Evolutionary conservation across 2,797 vertebrate genomes (phyloP).

Genomic region (Pangasius larnaudii): DNA sequence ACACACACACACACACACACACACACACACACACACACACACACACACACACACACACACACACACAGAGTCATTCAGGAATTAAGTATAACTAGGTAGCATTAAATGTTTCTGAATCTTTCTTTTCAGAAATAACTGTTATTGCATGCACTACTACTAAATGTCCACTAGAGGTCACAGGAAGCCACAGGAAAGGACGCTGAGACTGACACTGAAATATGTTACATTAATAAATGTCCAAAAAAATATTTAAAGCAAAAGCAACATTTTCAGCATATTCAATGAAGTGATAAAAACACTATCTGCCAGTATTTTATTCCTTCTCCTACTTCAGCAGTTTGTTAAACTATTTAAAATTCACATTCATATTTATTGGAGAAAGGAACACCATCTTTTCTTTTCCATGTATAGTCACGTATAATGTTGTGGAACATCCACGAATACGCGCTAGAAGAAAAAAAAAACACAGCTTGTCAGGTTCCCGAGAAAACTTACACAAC

Average conservation of each 20-base stretch:
- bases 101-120: not conserved
- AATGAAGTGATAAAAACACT: not conserved
- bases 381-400: not conserved
- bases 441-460: not conserved
- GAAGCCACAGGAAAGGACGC: not conserved
- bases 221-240: not conserved
- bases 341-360: not conserved
- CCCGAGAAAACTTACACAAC: not conserved
- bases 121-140: not conserved
- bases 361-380: not conserved
- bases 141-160: slow-evolving; percentile 7
- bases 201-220: not conserved
- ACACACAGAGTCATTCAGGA: not conserved
- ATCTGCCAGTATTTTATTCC: not conserved
- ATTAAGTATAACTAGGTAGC: no score
- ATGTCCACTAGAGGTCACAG: slow-evolving; percentile 53
- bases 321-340: not conserved
- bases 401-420: not conserved
- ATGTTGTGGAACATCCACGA: not conserved
- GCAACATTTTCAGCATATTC: not conserved
- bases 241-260: not conserved
- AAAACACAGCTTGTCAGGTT: no score
- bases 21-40: slow-evolving; percentile 13
- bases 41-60: slow-evolving; percentile 37
- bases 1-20: slow-evolving; percentile 64